Evolutionary conservation across 2,888 invertebrate species (phyloP).

Genomic region (Oligia latruncula): DNA sequence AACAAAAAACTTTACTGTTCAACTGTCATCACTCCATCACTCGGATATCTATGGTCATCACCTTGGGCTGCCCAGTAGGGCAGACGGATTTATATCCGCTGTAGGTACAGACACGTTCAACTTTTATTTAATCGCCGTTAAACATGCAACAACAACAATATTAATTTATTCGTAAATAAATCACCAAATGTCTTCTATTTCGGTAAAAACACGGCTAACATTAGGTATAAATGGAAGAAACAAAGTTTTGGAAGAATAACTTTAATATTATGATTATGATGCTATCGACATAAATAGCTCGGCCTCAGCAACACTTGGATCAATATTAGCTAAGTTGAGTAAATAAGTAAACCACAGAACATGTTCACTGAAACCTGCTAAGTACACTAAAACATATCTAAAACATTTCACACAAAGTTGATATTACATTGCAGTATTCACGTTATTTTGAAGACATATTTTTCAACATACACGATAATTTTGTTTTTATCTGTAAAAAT

Average conservation of each 20-base stretch:
- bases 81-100: not conserved
- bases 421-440: slow-evolving; percentile 3
- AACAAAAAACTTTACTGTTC: not conserved
- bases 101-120: not conserved
- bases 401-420: slow-evolving; percentile 3
- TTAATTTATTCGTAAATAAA: slow-evolving; percentile 19
- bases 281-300: slow-evolving; percentile 71
- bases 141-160: slow-evolving; percentile 5
- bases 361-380: slow-evolving; percentile 22
- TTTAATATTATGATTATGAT: slow-evolving; percentile 57
- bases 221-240: slow-evolving; percentile 27
- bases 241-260: slow-evolving; percentile 54
- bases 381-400: slow-evolving; percentile 33
- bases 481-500: slow-evolving; percentile 53
- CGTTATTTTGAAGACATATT: slow-evolving; percentile 39
- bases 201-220: slow-evolving; percentile 17
- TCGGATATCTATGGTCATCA: not conserved
- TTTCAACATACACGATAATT: slow-evolving; percentile 41
- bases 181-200: slow-evolving; percentile 30
- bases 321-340: slow-evolving; percentile 70
- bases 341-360: slow-evolving; percentile 60
- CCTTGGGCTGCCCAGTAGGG: no score
- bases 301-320: slow-evolving; percentile 71
- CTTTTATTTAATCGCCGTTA: not conserved
- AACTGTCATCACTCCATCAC: no score